Percentiles rank a stretch among this genome's conserved stretches.
These are phyloP conservation scores for Cnemophilus loriae DNA, from an alignment of 2,113 vertebrate genomes.

Conservation along the genomic window DNA sequence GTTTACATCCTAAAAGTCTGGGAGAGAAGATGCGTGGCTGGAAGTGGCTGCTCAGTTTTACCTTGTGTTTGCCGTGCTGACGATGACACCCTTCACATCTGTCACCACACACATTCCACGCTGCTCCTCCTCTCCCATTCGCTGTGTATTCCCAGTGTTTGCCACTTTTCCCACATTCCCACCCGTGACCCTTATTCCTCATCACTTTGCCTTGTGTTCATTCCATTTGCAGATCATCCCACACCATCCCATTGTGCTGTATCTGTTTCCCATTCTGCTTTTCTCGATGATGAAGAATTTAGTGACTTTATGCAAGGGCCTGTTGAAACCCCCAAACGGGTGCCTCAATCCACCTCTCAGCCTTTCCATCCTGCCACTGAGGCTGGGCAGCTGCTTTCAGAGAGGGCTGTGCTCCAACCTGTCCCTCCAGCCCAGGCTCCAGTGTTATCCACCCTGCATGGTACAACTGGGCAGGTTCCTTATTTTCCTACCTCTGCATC, in stretches of 20 bases:
- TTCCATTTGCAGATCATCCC: slow-evolving; percentile 92
- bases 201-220: slow-evolving; percentile 66
- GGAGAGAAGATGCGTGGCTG: not conserved
- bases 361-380: slow-evolving; percentile 63
- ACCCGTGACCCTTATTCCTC: not conserved
- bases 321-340: slow-evolving; percentile 67
- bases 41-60: not conserved
- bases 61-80: not conserved
- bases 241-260: slow-evolving; percentile 88
- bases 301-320: slow-evolving; percentile 98
- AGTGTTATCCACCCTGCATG: slow-evolving; percentile 65
- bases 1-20: not conserved
- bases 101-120: not conserved
- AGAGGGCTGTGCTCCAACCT: slow-evolving; percentile 73
- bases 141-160: not conserved
- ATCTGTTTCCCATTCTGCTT: slow-evolving; percentile 80
- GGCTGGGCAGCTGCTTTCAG: slow-evolving; percentile 69
- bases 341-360: slow-evolving; percentile 70
- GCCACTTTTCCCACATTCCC: not conserved
- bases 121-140: not conserved
- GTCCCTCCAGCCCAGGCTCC: slow-evolving; percentile 77
- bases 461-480: slow-evolving; percentile 60
- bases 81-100: not conserved
- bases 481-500: slow-evolving; percentile 68
- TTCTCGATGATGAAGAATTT: slow-evolving; percentile 91